Conservation (phyloP, 2,797 vertebrate species). For the Spheniscus humboldti region DNA sequence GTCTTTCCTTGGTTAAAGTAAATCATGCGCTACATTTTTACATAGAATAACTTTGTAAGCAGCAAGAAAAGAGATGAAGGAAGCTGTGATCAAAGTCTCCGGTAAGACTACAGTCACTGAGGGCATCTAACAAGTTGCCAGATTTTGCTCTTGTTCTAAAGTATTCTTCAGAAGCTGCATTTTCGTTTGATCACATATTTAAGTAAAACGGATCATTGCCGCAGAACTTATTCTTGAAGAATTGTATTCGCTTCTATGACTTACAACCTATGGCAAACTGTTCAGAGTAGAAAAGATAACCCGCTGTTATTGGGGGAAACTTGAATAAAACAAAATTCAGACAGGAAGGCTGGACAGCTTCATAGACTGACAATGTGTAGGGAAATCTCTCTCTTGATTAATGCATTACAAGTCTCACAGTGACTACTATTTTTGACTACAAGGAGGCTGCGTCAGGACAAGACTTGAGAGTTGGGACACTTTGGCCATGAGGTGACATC, state of each 20-base stretch:
- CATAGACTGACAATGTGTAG: not conserved
- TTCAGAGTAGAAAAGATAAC: not conserved
- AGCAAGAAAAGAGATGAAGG: not conserved
- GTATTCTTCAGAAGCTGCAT: not conserved
- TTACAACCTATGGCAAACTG: not conserved
- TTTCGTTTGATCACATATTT: not conserved
- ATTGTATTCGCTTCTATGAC: not conserved
- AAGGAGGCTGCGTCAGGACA: not conserved
- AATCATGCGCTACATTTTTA: not conserved
- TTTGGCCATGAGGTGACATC: not conserved
- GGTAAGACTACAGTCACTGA: not conserved
- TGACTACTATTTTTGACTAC: not conserved
- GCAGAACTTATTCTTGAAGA: not conserved
- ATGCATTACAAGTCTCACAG: not conserved
- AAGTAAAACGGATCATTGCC: not conserved
- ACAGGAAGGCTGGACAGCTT: not conserved
- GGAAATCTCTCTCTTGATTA: not conserved
- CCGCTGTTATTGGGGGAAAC: not conserved
- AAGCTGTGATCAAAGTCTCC: constrained; percentile 11
- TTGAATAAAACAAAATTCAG: not conserved
- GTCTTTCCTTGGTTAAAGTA: not conserved
- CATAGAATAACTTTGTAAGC: not conserved
- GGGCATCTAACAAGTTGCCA: not conserved
- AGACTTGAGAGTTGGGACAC: not conserved
- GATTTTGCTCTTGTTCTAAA: constrained; percentile 7